Conservation (phyloP, 1,140 invertebrate genomes). For the Andrena cerasifolii region DNA sequence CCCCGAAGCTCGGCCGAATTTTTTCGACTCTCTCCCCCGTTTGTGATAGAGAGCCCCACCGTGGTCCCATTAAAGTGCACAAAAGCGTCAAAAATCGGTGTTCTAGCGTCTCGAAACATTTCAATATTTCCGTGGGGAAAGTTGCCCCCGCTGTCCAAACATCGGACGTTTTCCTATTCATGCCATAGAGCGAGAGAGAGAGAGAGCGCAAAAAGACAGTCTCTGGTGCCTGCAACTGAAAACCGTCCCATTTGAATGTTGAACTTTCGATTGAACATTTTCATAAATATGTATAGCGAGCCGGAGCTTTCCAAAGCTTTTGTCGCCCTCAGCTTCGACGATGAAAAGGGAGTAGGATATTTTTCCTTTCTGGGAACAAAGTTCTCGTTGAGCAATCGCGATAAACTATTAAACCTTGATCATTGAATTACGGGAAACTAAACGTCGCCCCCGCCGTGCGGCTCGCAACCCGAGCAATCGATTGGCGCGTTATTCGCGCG, state of each 20-base stretch:
- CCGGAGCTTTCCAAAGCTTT: not conserved
- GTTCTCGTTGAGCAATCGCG: not conserved
- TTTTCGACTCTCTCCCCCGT: not conserved
- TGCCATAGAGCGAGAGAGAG: no score
- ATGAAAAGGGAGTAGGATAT: not conserved
- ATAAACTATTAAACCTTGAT: constrained; percentile 1
- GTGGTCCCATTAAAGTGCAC: not conserved
- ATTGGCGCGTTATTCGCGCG: no score
- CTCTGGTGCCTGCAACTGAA: constrained; percentile 30
- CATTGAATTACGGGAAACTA: constrained; percentile 10
- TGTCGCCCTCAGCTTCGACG: not conserved
- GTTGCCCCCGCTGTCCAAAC: constrained; percentile 10
- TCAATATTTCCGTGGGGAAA: constrained; percentile 10
- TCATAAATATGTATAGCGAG: constrained; percentile 44
- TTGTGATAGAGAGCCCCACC: not conserved
- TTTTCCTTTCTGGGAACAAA: not conserved
- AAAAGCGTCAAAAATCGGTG: constrained; percentile 12
- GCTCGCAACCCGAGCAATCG: not conserved
- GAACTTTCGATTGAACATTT: constrained; percentile 39
- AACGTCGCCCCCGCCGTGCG: not conserved
- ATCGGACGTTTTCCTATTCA: not conserved
- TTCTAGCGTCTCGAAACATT: constrained; percentile 22
- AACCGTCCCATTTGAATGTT: constrained; percentile 32
- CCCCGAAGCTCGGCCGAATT: constrained; percentile 17
- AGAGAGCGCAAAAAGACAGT: constrained; percentile 2